Evolutionary conservation across 2,113 vertebrate genomes (phyloP), one percentile per base, ranked within the genome.

Genomic region (Colistium nudipinnis): DNA sequence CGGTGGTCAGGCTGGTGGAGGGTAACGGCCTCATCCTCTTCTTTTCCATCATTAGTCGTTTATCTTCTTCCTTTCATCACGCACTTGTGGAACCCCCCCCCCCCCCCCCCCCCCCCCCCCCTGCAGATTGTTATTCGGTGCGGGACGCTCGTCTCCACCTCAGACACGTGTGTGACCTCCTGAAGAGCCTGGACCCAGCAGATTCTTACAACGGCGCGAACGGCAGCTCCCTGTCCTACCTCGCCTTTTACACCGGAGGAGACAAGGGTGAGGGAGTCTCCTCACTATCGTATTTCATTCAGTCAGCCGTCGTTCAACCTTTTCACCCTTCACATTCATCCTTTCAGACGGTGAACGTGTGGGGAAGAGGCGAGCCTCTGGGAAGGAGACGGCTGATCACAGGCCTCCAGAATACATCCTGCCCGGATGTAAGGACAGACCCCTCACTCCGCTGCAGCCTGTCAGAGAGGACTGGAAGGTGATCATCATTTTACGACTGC

Each of bases 201-300:
- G 97, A 99, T 56, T 95, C 96, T 16, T 97, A 96, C 88, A 98
- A 98, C 2, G 95, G 96, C 1, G 90, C 96, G 48, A 96, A 98
- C 82, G 95, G 96, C 85, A 94, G 95, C 81, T 99, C 97, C 0
- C 47, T 97, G 38, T 98, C 96, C 39, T 98, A 97, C 82, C 92
- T 98, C 76, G 95, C 92, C 1, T 92, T 93, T 82, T 96, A 95
- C 90, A 97, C 94, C 0, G 94, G 95, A 16, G 93, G 94, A 36
- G 92, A 93, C 74, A 83, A 92, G 20, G 88, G 88, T 90, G 44
- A 74, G 3, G n/a, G 0, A 13, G 20, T 1, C 41, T 1, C 56
- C 19, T 68, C 14, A 19, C n/a, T n/a, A n/a, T n/a, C n/a, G n/a
- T n/a, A n/a, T n/a, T 33, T 30, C 16, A 51, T 16, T 24, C 13